Base-by-base conservation (phyloP, 2,888 invertebrate genomes). In the Eupithecia subumbrata region DNA sequence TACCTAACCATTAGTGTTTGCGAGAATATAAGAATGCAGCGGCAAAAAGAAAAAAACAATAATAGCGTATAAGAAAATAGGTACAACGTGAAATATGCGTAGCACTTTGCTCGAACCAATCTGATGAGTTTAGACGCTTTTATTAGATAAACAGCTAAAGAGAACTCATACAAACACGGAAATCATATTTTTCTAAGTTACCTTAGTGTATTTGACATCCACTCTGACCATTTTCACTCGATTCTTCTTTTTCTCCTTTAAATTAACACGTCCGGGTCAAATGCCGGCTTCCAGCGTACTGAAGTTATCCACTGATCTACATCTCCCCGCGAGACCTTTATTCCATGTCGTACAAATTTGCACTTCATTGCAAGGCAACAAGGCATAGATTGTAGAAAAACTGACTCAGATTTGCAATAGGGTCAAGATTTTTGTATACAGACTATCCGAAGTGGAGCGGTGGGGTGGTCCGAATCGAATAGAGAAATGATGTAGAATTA, bases 141-240 rank as follows among this genome's bases (percentile, higher is more conserved):
- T 30, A 16, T n/a, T 16, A 16, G 8, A 34, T 34, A 64, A 60
- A 25, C 11, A 12, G 14, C 25, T 0, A 25, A 60, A 25, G 0
- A 60, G n/a, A 9, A 64, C 5, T 34, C 2, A 34, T 34, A 34
- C 3, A 2, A 64, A 64, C 64, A 64, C 64, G 34, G 18, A 9
- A 18, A 34, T 4, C 4, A 9, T 34, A 18, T 34, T 30, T 5
- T 22, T 40, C 14, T 68, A 43, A 37, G 12, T 82, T 90, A 95
- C 95, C 93, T 95, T 93, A 12, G 94, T 95, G 78, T 95, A 95
- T 88, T 95, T 93, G 30, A 95, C 92, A 81, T 94, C 91, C 76
- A 95, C 93, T 85, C 92, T 92, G 82, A 94, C 94, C 95, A 95
- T 95, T 77, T 87, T 92, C 82, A 63, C 74, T 34, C 48, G 18